Percentiles rank a stretch among this genome's conserved stretches.
Conservation (phyloP, 1,140 invertebrate species). For the Heliconius hewitsoni region DNA sequence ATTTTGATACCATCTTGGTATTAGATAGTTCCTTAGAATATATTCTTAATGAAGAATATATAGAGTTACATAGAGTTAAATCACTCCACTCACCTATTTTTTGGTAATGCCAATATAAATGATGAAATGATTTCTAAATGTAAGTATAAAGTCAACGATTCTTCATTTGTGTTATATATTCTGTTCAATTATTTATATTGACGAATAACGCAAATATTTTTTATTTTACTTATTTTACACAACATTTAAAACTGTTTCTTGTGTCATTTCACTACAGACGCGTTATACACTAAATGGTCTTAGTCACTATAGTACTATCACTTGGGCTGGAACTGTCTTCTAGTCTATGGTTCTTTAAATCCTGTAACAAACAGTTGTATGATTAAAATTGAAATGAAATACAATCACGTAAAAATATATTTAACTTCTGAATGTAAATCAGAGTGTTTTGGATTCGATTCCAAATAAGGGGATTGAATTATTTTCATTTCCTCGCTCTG, state of each 20-base stretch:
- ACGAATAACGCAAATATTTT: neutral
- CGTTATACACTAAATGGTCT: conserved; percentile 77
- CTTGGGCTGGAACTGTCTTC: conserved; percentile 72
- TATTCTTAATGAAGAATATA: neutral
- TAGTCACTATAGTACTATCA: conserved; percentile 74
- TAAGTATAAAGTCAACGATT: too few species aligned
- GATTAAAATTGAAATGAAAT: conserved; percentile 2
- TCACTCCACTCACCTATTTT: neutral
- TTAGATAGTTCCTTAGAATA: neutral
- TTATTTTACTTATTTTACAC: neutral
- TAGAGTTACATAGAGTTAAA: too few species aligned
- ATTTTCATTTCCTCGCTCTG: too few species aligned
- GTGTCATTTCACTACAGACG: conserved; percentile 64
- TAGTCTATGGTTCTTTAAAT: conserved; percentile 62
- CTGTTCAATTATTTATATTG: neutral
- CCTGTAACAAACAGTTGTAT: conserved; percentile 57
- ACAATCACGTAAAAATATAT: neutral
- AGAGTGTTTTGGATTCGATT: too few species aligned
- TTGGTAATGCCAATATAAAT: neutral
- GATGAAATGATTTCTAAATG: neutral
- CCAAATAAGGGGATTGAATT: too few species aligned
- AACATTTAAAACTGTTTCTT: conserved; percentile 26
- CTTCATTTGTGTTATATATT: too few species aligned
- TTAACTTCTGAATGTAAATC: too few species aligned
- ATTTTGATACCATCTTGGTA: too few species aligned